Evolutionary conservation across 2,797 vertebrate species (phyloP), one percentile per base, ranked within the genome.

Genomic region (Sandelia bainsii): DNA sequence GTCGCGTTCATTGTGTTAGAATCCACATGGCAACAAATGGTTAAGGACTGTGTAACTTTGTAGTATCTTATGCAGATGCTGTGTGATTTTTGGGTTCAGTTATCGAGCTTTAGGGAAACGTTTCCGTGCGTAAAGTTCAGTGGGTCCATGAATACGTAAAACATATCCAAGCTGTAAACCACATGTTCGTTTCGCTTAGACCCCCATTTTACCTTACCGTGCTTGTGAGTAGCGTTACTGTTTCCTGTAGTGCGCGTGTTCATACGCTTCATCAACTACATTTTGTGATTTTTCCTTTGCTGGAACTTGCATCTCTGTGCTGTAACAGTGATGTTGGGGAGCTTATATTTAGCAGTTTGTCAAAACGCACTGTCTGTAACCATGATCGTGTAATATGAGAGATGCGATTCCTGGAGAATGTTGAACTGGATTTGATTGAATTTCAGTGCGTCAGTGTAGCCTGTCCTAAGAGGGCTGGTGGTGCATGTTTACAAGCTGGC

Each of bases 201-300:
- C 37, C 85, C 37, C 66, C 45, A 75, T 84, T 77, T 79, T 79
- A 49, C 45, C 11, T 23, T n/a, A 8, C n/a, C 2, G 8, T 46
- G 8, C 61, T 52, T 25, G 22, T 5, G 0, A 25, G 11, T 11
- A 19, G 29, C 2, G 20, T 29, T 29, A 6, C 39, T 5, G 29
- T 44, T 70, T 56, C 7, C 39, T 65, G 62, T 37, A 20, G 44
- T 22, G 0, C 19, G 32, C 17, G 12, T 7, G 10, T 58, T 39
- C 20, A 4, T 9, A 7, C 29, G 20, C 6, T 1, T 7, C 6
- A 34, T 6, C 6, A 34, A 34, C 32, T 34, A 34, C 32, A 34
- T n/a, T n/a, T n/a, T 14, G 2, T 8, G 8, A 1, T 25, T 54
- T 14, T 52, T 14, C 11, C 32, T 58, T n/a, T 19, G 14, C 10